Evolutionary conservation across 1,140 invertebrate species (phyloP), one percentile per base, ranked within the genome.

Genomic region (Daktulosphaira vitifoliae): DNA sequence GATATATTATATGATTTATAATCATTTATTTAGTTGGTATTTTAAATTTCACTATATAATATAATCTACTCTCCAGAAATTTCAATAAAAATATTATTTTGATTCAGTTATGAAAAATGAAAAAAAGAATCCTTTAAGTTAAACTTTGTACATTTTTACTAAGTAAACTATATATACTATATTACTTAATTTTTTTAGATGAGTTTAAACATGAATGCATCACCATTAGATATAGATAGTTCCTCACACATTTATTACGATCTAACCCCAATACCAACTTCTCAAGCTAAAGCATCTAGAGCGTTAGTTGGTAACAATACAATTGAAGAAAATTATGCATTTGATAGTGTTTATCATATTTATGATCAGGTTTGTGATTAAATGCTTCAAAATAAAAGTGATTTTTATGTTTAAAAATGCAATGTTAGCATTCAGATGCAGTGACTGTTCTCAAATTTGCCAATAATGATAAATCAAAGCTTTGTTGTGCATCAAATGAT

Each of bases 391-490:
- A 37, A 59, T 37, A 64, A 23, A 8, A 42, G 39, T 38, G 22
- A 44, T 77, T 78, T 74, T 76, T 81, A 8, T 51, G 8, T 37
- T 1, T 25, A 50, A 33, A 6, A 33, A 33, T 33, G 5, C 29
- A n/a, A n/a, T 33, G 5, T 73, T 76, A 87, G 78, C 90, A 92
- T 72, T 82, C 79, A 59, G 80, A 81, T 42, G 81, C 87, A 72
- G 86, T 92, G 15, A 86, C 84, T n/a, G 83, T 87, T 75, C 79
- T 92, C 3, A 89, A 88, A 75, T 94, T 93, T 81, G 89, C 89
- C 0, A 88, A 92, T 75, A 90, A 92, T 77, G 89, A 93, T 72
- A 82, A 82, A 64, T 85, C 86, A 5, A 81, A 83, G 68, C 76
- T 93, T 33, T 89, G 88, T 52, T 90, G 87, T 73, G 87, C 84